A percentile compares a stretch with the other conserved stretches of the same genome.
These are phyloP conservation scores for Carduelis carduelis DNA, from an alignment of 2,797 vertebrate species.

Conservation along the genomic window DNA sequence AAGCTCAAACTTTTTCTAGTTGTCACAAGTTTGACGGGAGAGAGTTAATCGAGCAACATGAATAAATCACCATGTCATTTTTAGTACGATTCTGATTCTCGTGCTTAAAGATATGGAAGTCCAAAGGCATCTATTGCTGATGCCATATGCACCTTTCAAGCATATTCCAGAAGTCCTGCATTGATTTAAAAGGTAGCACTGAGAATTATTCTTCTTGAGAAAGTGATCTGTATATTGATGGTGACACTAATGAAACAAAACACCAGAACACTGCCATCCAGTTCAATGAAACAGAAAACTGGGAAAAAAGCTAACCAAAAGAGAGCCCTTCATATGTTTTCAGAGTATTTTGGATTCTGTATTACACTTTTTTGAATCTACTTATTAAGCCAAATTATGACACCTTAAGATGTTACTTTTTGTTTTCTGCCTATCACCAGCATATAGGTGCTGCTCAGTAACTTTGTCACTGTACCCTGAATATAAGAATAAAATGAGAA, in stretches of 20 bases:
- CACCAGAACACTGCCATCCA: neutral
- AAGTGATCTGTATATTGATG: neutral
- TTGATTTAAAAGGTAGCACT: neutral
- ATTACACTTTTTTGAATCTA: neutral
- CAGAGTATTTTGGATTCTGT: neutral
- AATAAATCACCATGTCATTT: constrained; percentile 10
- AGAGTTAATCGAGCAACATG: neutral
- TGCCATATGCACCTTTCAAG: neutral
- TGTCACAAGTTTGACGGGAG: neutral
- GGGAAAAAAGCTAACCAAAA: neutral
- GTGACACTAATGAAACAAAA: neutral
- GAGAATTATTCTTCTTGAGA: neutral
- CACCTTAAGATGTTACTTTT: neutral
- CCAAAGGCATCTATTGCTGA: neutral
- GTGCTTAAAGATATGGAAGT: neutral
- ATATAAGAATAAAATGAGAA: neutral
- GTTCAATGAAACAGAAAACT: neutral
- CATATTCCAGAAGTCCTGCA: neutral
- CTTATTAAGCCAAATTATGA: neutral
- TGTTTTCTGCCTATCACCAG: neutral
- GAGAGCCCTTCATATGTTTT: neutral
- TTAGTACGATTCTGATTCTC: neutral
- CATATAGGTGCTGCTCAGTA: neutral
- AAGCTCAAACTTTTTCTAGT: neutral
- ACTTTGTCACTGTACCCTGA: neutral